Base-by-base conservation (phyloP, 2,797 vertebrate genomes). In the Falco columbarius region DNA sequence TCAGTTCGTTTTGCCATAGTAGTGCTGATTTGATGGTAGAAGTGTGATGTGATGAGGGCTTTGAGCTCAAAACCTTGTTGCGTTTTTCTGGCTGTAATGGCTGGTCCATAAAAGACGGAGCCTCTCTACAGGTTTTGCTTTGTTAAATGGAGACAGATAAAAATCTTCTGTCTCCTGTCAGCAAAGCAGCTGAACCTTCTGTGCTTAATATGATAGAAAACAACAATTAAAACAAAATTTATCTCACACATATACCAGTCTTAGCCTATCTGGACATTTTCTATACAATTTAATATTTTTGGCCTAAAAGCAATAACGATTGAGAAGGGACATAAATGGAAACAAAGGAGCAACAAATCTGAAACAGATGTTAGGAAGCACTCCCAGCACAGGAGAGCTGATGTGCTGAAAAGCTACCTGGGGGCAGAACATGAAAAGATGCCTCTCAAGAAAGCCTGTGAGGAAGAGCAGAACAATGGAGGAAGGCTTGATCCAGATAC, bases 361-460 rank as follows among this genome's bases (percentile, higher is more conserved):
- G 93, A 96, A 96, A 75, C 96, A 97, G 96, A 97, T 96, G 95
- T 96, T 92, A 95, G 59, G 90, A 95, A 96, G 88, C 92, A 94
- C 74, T 96, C 90, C 40, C 76, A 89, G 79, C 56, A 66, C 71
- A 85, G 87, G 80, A 84, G 44, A 95, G 51, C 71, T 90, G 92
- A 93, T 94, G 96, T 96, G 92, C 83, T 97, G 97, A 96, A 97
- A 97, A 96, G 91, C 84, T 91, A 94, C 95, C 82, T 93, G 84
- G 81, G 67, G 55, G 56, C 44, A 95, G 55, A 71, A 87, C 87
- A 67, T 81, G 94, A 95, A 96, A 93, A 95, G 86, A 90, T 0
- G 0, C 55, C 36, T 93, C 92, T 95, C 66, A 95, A 92, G 61
- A 88, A 95, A 82, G 19, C 29, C n/a, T 72, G 13, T 77, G 65